Base-by-base conservation (phyloP, 2,797 vertebrate species). In the Serranus cabrilla region DNA sequence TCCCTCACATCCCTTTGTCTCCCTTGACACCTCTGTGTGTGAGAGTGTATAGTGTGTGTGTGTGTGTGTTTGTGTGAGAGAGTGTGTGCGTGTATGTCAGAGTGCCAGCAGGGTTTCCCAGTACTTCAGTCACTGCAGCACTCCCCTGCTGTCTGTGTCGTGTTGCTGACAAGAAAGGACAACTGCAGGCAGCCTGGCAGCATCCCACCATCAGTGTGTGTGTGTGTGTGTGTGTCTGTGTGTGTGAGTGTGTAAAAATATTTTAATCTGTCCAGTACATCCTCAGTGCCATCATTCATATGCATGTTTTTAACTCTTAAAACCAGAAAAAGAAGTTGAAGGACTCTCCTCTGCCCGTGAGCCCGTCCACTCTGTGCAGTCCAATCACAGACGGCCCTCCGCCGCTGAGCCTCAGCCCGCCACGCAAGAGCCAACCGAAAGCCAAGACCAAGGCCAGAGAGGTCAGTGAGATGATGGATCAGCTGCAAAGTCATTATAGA, bases 301-400 rank as follows among this genome's bases (percentile, higher is more conserved):
- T 45, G 20, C 49, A 62, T 69, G 20, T 42, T 71, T 52, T 59
- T 66, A 40, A 58, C 45, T 50, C 12, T 71, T 90, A 65, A 93
- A 79, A 73, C 4, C 94, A 99, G 96, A 97, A 97, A 80, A 99
- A 97, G 95, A 98, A 96, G 78, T 88, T 89, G 46, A 99, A 98
- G 87, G 97, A 97, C 73, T 86, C 91, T 0, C 89, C 96, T 1
- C 87, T 95, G 10, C 94, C 88, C 2, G 76, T 93, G 81, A 90
- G 91, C 85, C 89, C 91, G 18, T 82, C 95, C 91, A 11, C 81
- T 16, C 71, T 93, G 69, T 95, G 54, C 85, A 94, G 92, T 90
- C 95, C 90, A 66, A 81, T 95, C 14, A 60, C 95, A 0, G 97
- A 98, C n/a, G 76, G 89, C 82, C 92, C 94, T 16, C 83, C 90